A percentile compares a stretch with the other conserved stretches of the same genome.
Evolutionary conservation across 2,113 vertebrate genomes (phyloP).

Genomic region (Hucho hucho): DNA sequence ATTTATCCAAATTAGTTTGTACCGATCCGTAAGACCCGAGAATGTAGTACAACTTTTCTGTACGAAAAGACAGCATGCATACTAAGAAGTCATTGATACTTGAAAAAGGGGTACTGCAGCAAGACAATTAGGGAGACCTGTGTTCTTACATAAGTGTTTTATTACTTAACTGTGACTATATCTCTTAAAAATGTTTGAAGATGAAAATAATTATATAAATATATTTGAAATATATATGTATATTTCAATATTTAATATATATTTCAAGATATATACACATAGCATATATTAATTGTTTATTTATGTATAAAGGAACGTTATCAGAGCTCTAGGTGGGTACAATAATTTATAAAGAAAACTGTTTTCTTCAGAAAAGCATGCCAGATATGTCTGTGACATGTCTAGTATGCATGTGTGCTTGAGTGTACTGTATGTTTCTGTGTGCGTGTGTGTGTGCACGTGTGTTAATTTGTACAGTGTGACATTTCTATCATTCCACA

Average conservation of each 20-base stretch:
- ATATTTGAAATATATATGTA: slow-evolving; percentile 76
- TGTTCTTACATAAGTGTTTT: slow-evolving; percentile 69
- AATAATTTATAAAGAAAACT: slow-evolving; percentile 68
- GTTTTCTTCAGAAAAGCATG: slow-evolving; percentile 71
- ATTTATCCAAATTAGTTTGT: neutral
- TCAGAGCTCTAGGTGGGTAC: slow-evolving; percentile 70
- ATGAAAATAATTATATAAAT: slow-evolving; percentile 71
- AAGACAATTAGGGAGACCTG: slow-evolving; percentile 48
- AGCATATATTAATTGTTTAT: slow-evolving; percentile 81
- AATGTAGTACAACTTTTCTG: slow-evolving; percentile 52
- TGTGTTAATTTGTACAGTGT: slow-evolving; percentile 55
- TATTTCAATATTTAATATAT: slow-evolving; percentile 74
- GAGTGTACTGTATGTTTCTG: slow-evolving; percentile 56
- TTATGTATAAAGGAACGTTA: slow-evolving; percentile 74
- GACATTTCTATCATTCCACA: slow-evolving; percentile 70
- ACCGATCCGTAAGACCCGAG: slow-evolving; percentile 3
- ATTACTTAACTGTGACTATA: slow-evolving; percentile 80
- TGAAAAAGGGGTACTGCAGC: slow-evolving; percentile 70
- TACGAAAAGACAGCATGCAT: neutral
- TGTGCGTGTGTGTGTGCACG: slow-evolving; percentile 10
- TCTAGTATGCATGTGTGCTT: slow-evolving; percentile 61
- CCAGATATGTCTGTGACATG: slow-evolving; percentile 79
- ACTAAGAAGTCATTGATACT: slow-evolving; percentile 5
- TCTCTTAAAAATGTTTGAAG: slow-evolving; percentile 73
- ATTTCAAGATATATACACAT: slow-evolving; percentile 72